phyloP scores from a whole-genome alignment of 2,888 invertebrate genomes.

The Megalurothrips usitatus region DNA sequence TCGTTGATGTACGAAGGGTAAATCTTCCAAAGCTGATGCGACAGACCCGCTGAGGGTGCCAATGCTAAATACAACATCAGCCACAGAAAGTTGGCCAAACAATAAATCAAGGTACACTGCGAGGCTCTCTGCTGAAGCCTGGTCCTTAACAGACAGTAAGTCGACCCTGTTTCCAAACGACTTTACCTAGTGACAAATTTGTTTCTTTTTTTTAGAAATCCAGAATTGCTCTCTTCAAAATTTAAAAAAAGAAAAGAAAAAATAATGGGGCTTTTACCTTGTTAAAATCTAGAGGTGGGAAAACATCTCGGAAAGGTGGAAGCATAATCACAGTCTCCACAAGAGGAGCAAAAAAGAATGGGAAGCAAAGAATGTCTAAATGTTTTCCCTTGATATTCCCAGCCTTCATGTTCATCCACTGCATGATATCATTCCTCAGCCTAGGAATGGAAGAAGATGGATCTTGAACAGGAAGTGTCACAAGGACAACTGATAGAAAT shows the following conservation, averaged over 20 bases:
- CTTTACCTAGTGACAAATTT: neutral
- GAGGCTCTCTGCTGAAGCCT: neutral
- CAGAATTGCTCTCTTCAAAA: no score
- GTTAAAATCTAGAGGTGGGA: neutral
- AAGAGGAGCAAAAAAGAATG: neutral
- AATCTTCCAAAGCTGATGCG: neutral
- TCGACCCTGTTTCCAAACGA: neutral
- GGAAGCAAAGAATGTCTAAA: neutral
- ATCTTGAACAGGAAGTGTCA: neutral
- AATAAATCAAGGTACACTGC: neutral
- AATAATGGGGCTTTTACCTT: neutral
- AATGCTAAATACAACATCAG: constrained; percentile 14
- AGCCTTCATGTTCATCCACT: neutral
- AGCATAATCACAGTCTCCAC: neutral
- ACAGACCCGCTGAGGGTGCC: neutral
- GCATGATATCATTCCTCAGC: neutral
- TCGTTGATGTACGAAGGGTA: neutral
- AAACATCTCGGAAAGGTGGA: neutral
- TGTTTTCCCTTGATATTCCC: neutral
- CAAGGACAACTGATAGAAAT: neutral
- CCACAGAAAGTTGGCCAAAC: neutral
- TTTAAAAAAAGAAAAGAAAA: neutral
- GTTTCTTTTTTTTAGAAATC: neutral
- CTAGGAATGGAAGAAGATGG: neutral
- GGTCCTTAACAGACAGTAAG: neutral